These are phyloP conservation scores for Cydia fagiglandana DNA, from an alignment of 1,140 invertebrate species.

Conservation along the genomic window DNA sequence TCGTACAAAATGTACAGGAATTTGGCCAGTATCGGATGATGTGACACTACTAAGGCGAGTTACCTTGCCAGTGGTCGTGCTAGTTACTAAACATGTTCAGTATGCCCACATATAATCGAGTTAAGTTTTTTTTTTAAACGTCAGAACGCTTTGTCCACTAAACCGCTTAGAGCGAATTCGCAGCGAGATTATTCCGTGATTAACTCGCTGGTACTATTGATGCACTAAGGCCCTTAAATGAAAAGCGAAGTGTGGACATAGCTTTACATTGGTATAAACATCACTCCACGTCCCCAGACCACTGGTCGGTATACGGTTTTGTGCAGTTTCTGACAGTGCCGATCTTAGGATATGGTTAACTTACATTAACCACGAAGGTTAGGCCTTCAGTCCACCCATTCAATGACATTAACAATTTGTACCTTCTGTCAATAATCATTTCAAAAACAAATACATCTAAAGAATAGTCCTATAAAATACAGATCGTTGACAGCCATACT, in stretches of 20 bases:
- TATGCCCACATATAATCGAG: no score
- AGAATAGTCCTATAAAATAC: constrained; percentile 31
- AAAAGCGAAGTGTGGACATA: neutral
- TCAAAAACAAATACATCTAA: constrained; percentile 31
- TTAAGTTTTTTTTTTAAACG: no score
- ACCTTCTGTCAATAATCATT: constrained; percentile 24
- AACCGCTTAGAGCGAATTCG: no score
- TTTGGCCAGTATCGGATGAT: constrained; percentile 18
- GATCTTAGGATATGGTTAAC: neutral
- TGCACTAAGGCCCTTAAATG: no score
- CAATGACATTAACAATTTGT: constrained; percentile 28
- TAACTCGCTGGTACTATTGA: no score
- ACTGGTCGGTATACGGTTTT: neutral
- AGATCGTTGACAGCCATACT: constrained; percentile 20
- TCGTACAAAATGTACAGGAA: constrained; percentile 11
- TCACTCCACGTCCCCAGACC: neutral
- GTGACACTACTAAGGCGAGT: neutral
- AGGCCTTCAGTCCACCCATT: constrained; percentile 20
- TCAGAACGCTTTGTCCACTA: no score
- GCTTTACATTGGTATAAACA: neutral
- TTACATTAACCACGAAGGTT: constrained; percentile 6
- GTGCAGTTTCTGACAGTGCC: constrained; percentile 1
- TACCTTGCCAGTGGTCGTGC: neutral
- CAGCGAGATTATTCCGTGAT: no score
- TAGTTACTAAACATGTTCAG: neutral